phyloP scores from a whole-genome alignment of 2,888 invertebrate species.

The Apodemia zela region DNA sequence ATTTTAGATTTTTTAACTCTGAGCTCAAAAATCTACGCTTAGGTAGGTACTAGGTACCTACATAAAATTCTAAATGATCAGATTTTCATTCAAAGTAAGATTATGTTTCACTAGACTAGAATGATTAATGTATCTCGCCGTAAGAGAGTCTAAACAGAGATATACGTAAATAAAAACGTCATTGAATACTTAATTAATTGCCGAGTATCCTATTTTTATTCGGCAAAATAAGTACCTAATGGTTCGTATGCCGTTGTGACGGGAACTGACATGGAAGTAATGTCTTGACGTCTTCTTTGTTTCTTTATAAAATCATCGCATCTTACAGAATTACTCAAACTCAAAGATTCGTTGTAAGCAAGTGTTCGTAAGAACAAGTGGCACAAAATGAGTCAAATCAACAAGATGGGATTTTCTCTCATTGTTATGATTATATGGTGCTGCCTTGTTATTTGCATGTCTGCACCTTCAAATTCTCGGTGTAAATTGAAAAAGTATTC shows the following conservation, averaged over 20 bases:
- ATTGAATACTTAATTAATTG: constrained; percentile 26
- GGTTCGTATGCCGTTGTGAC: constrained; percentile 54
- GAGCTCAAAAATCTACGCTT: no score
- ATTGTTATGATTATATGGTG: constrained; percentile 42
- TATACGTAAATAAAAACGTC: not conserved
- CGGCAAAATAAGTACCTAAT: constrained; percentile 46
- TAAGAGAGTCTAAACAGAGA: not conserved
- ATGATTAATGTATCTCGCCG: not conserved
- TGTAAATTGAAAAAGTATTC: constrained; percentile 58
- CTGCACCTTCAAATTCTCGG: constrained; percentile 42
- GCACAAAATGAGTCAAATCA: constrained; percentile 24
- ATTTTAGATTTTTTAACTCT: no score
- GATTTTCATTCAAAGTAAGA: not conserved
- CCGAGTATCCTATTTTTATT: constrained; percentile 22
- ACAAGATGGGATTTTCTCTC: constrained; percentile 35
- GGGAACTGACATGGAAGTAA: constrained; percentile 60
- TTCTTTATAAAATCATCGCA: constrained; percentile 59
- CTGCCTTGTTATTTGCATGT: constrained; percentile 40
- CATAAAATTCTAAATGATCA: not conserved
- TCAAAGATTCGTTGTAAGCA: constrained; percentile 26
- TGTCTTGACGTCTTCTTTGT: constrained; percentile 54
- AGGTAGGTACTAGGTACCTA: no score
- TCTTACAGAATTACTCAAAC: constrained; percentile 39
- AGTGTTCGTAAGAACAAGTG: not conserved
- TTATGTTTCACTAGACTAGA: not conserved